Conservation (phyloP, 2,113 vertebrate species). For the Nyctereutes procyonoides region DNA sequence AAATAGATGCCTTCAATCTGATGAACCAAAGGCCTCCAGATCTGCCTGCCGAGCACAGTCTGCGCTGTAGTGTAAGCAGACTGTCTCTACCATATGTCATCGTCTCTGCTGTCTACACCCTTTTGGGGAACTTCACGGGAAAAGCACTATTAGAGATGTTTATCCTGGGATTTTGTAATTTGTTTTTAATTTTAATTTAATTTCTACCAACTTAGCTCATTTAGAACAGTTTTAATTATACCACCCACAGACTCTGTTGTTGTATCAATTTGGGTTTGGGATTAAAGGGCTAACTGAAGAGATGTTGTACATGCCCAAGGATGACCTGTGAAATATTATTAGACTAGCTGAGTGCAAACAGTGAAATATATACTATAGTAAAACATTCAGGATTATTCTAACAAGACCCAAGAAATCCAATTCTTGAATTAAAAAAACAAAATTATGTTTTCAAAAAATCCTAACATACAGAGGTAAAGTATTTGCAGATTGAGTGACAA, state of each 20-base stretch:
- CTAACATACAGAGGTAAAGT: not conserved
- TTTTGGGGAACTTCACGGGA: conserved; percentile 43
- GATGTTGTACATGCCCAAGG: not conserved
- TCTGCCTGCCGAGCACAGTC: not conserved
- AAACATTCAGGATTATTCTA: not conserved
- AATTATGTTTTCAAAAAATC: not conserved
- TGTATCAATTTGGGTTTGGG: not conserved
- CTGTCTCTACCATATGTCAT: conserved; percentile 59
- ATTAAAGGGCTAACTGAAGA: not conserved
- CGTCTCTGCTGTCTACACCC: conserved; percentile 1
- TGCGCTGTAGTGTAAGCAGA: not conserved
- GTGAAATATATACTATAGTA: not conserved
- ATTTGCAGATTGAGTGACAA: not conserved
- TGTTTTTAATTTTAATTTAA: conserved; percentile 75
- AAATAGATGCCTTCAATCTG: not conserved
- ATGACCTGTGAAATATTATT: not conserved
- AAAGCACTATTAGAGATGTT: conserved; percentile 55
- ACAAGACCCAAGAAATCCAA: not conserved
- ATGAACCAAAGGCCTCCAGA: not conserved
- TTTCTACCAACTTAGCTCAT: conserved; percentile 57
- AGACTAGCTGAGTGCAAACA: not conserved
- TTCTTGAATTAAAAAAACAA: not conserved
- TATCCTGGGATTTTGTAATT: conserved; percentile 65
- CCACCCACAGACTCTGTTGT: not conserved
- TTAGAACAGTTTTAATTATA: conserved; percentile 39